Conservation (phyloP, 2,113 vertebrate genomes). For the Tupaia tana region DNA sequence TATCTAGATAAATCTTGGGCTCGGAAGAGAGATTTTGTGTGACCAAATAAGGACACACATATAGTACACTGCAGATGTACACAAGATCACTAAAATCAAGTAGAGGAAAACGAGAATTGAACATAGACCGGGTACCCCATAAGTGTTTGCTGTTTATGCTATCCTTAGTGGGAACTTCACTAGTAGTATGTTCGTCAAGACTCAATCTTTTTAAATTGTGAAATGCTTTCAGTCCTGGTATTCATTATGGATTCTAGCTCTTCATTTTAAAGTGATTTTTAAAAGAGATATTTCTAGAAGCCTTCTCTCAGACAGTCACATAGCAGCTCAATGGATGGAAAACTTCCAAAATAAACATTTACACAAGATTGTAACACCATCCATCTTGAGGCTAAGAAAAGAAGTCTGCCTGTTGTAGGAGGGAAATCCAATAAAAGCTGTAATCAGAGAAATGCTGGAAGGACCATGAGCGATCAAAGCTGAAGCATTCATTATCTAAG, state of each 20-base stretch:
- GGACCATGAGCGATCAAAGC: background rate
- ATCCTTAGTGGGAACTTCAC: background rate
- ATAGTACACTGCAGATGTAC: background rate
- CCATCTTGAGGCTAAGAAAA: background rate
- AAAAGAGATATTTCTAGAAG: background rate
- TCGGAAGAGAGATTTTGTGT: background rate
- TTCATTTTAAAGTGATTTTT: background rate
- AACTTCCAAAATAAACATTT: background rate
- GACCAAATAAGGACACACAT: background rate
- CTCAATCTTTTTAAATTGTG: background rate
- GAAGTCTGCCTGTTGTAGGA: background rate
- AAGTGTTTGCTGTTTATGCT: background rate
- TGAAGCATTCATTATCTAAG: background rate
- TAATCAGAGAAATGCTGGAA: background rate
- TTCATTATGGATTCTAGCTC: background rate
- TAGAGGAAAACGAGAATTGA: background rate
- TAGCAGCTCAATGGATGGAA: background rate
- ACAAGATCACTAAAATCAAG: background rate
- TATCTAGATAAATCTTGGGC: background rate
- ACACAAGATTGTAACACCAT: background rate
- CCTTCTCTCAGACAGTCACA: background rate
- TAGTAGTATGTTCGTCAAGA: background rate
- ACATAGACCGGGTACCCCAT: background rate
- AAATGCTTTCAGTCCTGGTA: background rate
- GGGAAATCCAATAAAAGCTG: background rate